Evolutionary conservation across 2,797 vertebrate species (phyloP), one percentile per base, ranked within the genome.

Genomic region (Schizothorax lantsangensis): DNA sequence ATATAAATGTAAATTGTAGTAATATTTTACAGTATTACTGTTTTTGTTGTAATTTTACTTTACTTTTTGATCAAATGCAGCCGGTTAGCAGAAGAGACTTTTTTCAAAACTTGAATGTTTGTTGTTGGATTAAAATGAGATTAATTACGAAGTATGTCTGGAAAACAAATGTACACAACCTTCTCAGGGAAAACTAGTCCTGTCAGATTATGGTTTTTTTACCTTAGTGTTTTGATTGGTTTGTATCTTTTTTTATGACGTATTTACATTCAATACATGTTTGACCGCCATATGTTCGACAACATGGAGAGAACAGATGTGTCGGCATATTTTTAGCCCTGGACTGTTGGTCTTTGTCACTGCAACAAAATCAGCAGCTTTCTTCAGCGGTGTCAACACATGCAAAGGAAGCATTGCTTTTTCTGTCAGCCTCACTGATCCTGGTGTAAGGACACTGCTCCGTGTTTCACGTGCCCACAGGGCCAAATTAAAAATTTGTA

Each of bases 401-500:
- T 86, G 73, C 83, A 33, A 81, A 81, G 79, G 15, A 77, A 81
- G 66, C 81, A 45, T 69, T 69, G n/a, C 40, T 59, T 66, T 72
- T 49, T 77, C 23, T 80, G 88, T 81, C 86, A 89, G 84, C 79
- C 57, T 66, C 64, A 33, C 79, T 57, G 74, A 79, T 74, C 69
- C 84, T 79, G 64, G 62, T 84, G 84, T 69, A 84, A 84, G 84
- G 73, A 84, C 86, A 71, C 57, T 21, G 36, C 52, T 83, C 66
- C 6, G 45, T 84, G 80, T 68, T 74, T 74, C 87, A 84, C 54
- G 47, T 85, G 86, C 88, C 86, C 80, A 88, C 83, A 84, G 90
- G 89, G 88, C 84, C 87, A 90, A 89, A 92, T 91, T 91, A 91
- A 88, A 88, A 88, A 89, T 89, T 83, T 87, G 86, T 87, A 77